phyloP scores from a whole-genome alignment of 1,140 invertebrate species.

The Drosophila jambulina region DNA sequence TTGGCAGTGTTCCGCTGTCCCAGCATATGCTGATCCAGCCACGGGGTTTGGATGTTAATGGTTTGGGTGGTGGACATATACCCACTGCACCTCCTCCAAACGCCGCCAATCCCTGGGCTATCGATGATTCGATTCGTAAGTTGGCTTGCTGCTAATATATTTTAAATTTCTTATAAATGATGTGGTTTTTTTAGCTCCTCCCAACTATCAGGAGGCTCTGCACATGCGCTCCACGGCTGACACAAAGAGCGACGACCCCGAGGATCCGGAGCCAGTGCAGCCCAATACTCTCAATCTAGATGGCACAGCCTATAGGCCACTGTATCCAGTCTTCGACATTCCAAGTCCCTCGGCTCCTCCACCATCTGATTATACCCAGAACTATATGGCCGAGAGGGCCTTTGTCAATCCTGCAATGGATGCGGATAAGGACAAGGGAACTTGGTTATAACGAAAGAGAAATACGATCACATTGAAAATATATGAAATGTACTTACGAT shows the following conservation, averaged over 20 bases:
- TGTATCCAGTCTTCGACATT: slow-evolving; percentile 77
- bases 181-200: slow-evolving; percentile 49
- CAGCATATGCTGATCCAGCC: slow-evolving; percentile 49
- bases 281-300: slow-evolving; percentile 59
- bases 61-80: slow-evolving; percentile 6
- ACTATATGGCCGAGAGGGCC: slow-evolving; percentile 41
- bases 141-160: background rate
- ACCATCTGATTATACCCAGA: slow-evolving; percentile 22
- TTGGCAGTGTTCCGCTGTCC: slow-evolving; percentile 86
- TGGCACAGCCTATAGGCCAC: slow-evolving; percentile 57
- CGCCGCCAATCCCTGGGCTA: slow-evolving; percentile 28
- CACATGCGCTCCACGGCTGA: slow-evolving; percentile 46
- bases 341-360: slow-evolving; percentile 60
- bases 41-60: slow-evolving; percentile 39
- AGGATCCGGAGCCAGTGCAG: slow-evolving; percentile 24
- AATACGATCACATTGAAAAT: background rate
- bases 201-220: slow-evolving; percentile 74
- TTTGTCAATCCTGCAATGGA: slow-evolving; percentile 45
- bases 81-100: slow-evolving; percentile 37
- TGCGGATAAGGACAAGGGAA: slow-evolving; percentile 53
- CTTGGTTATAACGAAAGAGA: slow-evolving; percentile 47
- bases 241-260: slow-evolving; percentile 1
- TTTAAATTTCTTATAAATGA: background rate
- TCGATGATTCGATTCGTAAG: slow-evolving; percentile 58
- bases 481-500: background rate